Conservation (phyloP, 2,888 invertebrate species). For the Peribatodes rhomboidaria region DNA sequence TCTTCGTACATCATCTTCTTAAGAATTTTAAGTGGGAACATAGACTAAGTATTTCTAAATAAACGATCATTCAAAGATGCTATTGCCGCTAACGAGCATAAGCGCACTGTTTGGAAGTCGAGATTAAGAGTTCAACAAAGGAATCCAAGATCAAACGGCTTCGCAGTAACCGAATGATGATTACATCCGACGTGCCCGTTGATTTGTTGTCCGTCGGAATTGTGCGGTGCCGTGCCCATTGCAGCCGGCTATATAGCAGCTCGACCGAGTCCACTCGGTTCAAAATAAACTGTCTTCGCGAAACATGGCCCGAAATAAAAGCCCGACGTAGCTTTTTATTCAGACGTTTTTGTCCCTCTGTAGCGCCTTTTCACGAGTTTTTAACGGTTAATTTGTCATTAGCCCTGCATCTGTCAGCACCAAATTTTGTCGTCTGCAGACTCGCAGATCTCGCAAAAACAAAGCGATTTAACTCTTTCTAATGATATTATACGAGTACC, state of each 20-base stretch:
- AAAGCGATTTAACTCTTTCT: constrained; percentile 53
- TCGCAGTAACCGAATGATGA: constrained; percentile 68
- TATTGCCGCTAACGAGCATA: constrained; percentile 38
- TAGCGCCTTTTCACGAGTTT: constrained; percentile 71
- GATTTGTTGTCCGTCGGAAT: constrained; percentile 55
- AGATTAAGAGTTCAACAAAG: constrained; percentile 59
- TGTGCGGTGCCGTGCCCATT: constrained; percentile 49
- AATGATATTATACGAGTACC: constrained; percentile 46
- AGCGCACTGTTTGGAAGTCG: constrained; percentile 44
- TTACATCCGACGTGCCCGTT: constrained; percentile 69
- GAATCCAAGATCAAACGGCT: constrained; percentile 73
- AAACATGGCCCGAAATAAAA: constrained; percentile 70
- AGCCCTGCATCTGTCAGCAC: constrained; percentile 77
- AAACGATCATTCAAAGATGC: constrained; percentile 42
- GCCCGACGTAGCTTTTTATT: constrained; percentile 64
- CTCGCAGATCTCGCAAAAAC: constrained; percentile 57
- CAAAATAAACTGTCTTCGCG: constrained; percentile 72
- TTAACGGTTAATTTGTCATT: constrained; percentile 81
- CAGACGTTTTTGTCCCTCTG: constrained; percentile 60
- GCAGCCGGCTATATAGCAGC: constrained; percentile 26
- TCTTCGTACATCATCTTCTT: constrained; percentile 15
- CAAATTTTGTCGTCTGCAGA: constrained; percentile 63
- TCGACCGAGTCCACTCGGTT: constrained; percentile 50
- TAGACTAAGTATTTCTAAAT: constrained; percentile 22
- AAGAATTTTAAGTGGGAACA: constrained; percentile 22